Evolutionary conservation across 1,140 invertebrate genomes (phyloP).

Genomic region (Nasonia vitripennis): DNA sequence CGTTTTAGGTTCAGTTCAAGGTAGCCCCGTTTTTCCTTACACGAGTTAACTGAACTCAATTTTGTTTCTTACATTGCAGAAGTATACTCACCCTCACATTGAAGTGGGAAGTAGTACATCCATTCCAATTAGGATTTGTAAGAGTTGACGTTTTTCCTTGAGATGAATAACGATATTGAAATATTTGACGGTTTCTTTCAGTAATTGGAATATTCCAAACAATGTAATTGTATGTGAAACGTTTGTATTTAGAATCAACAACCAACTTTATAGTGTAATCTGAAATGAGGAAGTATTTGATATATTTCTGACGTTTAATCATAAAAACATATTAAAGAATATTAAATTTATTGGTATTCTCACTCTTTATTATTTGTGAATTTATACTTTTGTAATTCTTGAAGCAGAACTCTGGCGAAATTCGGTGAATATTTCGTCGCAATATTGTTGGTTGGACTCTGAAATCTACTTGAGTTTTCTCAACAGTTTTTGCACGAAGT

Average conservation of each 20-base stretch:
- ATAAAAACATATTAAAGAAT: background rate
- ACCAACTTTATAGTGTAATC: constrained; percentile 18
- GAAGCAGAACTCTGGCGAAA: constrained; percentile 63
- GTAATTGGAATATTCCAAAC: constrained; percentile 10
- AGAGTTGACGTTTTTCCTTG: background rate
- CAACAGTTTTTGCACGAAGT: constrained; percentile 77
- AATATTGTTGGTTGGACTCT: background rate
- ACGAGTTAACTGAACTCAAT: too few species aligned
- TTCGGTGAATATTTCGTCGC: constrained; percentile 48
- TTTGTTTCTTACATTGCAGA: too few species aligned
- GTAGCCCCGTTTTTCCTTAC: too few species aligned
- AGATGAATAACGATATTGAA: constrained; percentile 27
- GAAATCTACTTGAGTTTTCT: constrained; percentile 64
- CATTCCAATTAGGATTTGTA: constrained; percentile 7
- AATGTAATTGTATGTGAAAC: background rate
- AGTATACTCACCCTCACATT: background rate
- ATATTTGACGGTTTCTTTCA: background rate
- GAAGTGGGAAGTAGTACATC: constrained; percentile 23
- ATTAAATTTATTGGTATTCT: background rate
- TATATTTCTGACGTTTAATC: background rate
- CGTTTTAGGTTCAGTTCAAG: too few species aligned
- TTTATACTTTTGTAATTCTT: constrained; percentile 52
- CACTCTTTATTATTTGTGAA: constrained; percentile 26
- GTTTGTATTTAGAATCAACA: constrained; percentile 16
- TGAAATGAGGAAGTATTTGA: background rate